Percentiles rank a stretch among this genome's conserved stretches.
Evolutionary conservation across 2,888 invertebrate genomes (phyloP).

Genomic region (Lithophane socia): DNA sequence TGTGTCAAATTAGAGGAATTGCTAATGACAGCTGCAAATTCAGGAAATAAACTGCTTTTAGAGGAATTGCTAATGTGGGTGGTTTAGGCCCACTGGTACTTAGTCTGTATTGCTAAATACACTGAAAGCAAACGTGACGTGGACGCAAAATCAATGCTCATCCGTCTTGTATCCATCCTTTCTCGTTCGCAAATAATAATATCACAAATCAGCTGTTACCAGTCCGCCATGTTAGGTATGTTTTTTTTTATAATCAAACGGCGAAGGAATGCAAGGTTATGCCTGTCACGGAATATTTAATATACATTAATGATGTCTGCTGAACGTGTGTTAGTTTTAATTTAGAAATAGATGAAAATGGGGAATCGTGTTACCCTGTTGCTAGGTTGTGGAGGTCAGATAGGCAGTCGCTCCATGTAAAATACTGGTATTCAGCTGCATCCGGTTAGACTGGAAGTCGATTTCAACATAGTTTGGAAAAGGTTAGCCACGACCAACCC

Average conservation of each 20-base stretch:
- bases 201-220: conserved; percentile 64
- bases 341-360: conserved; percentile 29
- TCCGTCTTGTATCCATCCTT: conserved; percentile 6
- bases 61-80: too few species aligned
- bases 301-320: conserved; percentile 36
- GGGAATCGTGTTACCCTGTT: neutral
- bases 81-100: too few species aligned
- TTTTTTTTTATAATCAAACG: conserved; percentile 58
- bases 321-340: conserved; percentile 22
- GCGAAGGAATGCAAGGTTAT: conserved; percentile 66
- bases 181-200: conserved; percentile 51
- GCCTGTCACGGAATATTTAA: conserved; percentile 59
- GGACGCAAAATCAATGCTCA: neutral
- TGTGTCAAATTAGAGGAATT: too few species aligned
- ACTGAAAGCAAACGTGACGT: neutral
- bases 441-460: too few species aligned
- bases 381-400: neutral
- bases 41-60: too few species aligned
- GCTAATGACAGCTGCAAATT: too few species aligned
- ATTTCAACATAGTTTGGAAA: neutral
- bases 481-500: too few species aligned
- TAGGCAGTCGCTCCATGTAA: neutral
- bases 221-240: conserved; percentile 58
- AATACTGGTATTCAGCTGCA: neutral
- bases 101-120: neutral